Conservation (phyloP, 2,797 vertebrate genomes). For the Myiothlypis coronata region DNA sequence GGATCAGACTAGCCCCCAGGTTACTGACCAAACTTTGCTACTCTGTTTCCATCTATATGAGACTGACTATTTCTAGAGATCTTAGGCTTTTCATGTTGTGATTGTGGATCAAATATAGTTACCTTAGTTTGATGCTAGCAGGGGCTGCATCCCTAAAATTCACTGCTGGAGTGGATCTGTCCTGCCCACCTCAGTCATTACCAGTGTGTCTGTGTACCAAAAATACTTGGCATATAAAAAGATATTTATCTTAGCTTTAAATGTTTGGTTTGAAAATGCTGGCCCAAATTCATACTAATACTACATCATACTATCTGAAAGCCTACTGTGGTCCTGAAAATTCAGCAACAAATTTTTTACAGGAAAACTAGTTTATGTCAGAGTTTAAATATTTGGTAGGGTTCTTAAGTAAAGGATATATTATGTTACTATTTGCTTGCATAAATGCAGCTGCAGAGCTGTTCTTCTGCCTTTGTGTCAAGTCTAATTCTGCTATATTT, state of each 20-base stretch:
- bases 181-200: not conserved
- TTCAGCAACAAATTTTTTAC: not conserved
- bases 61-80: not conserved
- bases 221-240: not conserved
- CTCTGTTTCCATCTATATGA: not conserved
- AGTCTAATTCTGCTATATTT: slow-evolving; percentile 16
- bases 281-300: not conserved
- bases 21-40: not conserved
- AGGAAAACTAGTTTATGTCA: not conserved
- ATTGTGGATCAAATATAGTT: not conserved
- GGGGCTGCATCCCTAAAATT: not conserved
- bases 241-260: not conserved
- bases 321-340: not conserved
- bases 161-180: not conserved
- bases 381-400: not conserved
- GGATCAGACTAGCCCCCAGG: not conserved
- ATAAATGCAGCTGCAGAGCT: not conserved
- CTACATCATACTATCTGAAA: not conserved
- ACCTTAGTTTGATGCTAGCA: not conserved
- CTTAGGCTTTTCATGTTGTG: not conserved
- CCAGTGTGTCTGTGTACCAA: not conserved
- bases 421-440: not conserved
- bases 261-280: not conserved
- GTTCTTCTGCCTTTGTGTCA: not conserved
- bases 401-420: not conserved